These are phyloP conservation scores for Pantala flavescens DNA, from an alignment of 1,140 invertebrate genomes.

Conservation along the genomic window DNA sequence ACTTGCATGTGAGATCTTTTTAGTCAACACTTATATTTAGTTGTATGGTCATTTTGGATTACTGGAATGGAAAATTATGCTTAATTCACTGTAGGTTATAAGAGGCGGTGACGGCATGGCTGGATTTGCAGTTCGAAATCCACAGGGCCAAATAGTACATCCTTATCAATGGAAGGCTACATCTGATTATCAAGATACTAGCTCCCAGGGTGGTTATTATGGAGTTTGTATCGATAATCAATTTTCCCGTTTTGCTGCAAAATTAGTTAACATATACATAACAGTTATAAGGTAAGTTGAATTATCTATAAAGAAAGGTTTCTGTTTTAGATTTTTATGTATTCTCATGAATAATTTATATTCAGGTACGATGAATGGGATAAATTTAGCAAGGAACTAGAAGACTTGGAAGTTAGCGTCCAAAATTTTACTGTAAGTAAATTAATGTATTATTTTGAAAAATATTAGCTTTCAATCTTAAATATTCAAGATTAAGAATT, in stretches of 20 bases:
- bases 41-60: no score
- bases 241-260: conserved; percentile 82
- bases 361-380: conserved; percentile 83
- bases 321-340: background rate
- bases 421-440: conserved; percentile 75
- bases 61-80: no score
- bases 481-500: no score
- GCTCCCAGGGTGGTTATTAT: conserved; percentile 72
- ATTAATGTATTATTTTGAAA: conserved; percentile 2
- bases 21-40: no score
- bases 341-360: conserved; percentile 19
- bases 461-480: no score
- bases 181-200: conserved; percentile 76
- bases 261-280: conserved; percentile 86
- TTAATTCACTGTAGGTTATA: conserved; percentile 46
- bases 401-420: conserved; percentile 75
- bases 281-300: conserved; percentile 66
- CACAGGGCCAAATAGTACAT: conserved; percentile 68
- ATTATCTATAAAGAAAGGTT: background rate
- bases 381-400: conserved; percentile 78
- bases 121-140: conserved; percentile 80
- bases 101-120: conserved; percentile 86
- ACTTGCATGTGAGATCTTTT: no score
- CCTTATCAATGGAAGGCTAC: conserved; percentile 81
- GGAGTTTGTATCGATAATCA: conserved; percentile 93